phyloP scores from a whole-genome alignment of 2,797 vertebrate species.

The Mormyrops attenuatus region DNA sequence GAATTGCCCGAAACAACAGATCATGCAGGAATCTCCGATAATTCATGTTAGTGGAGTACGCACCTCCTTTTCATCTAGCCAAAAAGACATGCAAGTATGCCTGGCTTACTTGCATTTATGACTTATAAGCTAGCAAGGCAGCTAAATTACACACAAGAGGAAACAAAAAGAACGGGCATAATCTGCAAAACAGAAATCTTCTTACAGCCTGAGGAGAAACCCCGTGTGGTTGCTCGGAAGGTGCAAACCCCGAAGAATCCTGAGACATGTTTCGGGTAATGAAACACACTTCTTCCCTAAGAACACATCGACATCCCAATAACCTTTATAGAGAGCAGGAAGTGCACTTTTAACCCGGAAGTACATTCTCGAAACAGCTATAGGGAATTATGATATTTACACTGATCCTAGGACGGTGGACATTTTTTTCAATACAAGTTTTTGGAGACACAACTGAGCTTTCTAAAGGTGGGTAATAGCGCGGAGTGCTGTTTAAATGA shows the following conservation, averaged over 20 bases:
- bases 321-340: constrained; percentile 15
- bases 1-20: not conserved
- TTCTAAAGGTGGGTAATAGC: not conserved
- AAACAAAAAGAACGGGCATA: not conserved
- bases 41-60: not conserved
- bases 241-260: constrained; percentile 35
- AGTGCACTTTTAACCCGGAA: constrained; percentile 10
- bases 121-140: not conserved
- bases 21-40: not conserved
- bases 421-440: not conserved
- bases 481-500: not conserved
- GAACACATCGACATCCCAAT: not conserved
- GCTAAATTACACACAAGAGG: not conserved
- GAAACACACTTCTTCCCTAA: not conserved
- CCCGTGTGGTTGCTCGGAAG: constrained; percentile 40
- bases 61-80: not conserved
- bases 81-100: not conserved
- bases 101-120: not conserved
- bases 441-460: not conserved
- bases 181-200: not conserved
- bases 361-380: not conserved
- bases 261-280: constrained; percentile 46
- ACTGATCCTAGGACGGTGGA: not conserved
- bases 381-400: not conserved
- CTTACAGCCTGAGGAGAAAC: constrained; percentile 12